Evolutionary conservation across 2,113 vertebrate species (phyloP).

Genomic region (Chunga burmeisteri): DNA sequence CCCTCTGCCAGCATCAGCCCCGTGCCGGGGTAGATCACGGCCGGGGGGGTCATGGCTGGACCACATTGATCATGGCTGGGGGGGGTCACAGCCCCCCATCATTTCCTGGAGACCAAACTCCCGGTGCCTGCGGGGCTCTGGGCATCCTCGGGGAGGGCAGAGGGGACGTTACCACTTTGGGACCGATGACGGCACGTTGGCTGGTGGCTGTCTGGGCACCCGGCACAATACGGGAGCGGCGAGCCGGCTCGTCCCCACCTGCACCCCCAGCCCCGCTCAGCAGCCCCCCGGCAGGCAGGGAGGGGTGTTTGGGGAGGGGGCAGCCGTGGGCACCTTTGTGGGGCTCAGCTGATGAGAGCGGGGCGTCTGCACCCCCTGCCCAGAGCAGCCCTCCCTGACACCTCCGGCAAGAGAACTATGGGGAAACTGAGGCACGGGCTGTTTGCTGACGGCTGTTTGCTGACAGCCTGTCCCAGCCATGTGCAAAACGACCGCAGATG

Average conservation of each 20-base stretch:
- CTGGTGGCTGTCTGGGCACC: background rate
- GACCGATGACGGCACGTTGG: too few species aligned
- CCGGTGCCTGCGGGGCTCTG: fast-evolving
- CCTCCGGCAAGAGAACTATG: fast-evolving
- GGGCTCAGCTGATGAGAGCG: too few species aligned
- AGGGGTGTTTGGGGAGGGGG: background rate
- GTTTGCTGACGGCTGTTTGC: background rate
- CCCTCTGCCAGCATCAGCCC: background rate
- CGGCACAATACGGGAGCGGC: fast-evolving
- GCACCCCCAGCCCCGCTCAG: too few species aligned
- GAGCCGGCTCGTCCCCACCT: background rate
- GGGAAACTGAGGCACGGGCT: background rate
- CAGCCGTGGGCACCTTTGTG: background rate
- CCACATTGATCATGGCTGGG: background rate
- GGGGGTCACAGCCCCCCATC: background rate
- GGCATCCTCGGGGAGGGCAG: too few species aligned
- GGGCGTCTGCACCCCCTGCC: too few species aligned
- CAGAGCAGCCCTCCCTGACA: too few species aligned
- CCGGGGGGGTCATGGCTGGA: background rate
- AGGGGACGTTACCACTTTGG: background rate
- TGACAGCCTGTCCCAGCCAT: background rate
- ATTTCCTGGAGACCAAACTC: too few species aligned
- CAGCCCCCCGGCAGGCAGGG: background rate
- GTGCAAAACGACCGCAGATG: background rate
- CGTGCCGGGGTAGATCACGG: fast-evolving